Percentiles rank a stretch among this genome's conserved stretches.
Conservation (phyloP, 2,888 invertebrate genomes). For the Alloplasta piceator region DNA sequence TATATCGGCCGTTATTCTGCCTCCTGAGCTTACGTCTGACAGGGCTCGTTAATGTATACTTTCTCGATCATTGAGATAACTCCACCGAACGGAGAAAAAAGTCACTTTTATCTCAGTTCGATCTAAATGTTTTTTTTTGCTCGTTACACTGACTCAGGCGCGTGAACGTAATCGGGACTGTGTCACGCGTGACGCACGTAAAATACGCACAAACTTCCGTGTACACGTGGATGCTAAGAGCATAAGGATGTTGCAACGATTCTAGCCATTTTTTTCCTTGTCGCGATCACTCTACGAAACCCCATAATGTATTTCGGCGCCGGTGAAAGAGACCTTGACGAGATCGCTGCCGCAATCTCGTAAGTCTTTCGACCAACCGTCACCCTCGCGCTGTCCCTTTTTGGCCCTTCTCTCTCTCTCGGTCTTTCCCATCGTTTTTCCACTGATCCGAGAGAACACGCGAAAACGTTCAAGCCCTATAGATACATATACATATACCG, state of each 20-base stretch:
- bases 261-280: background rate
- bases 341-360: constrained; percentile 69
- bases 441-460: constrained; percentile 49
- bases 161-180: background rate
- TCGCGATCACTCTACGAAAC: background rate
- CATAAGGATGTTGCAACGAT: background rate
- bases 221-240: background rate
- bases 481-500: background rate
- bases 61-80: background rate
- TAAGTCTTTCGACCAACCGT: constrained; percentile 73
- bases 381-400: constrained; percentile 65
- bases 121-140: background rate
- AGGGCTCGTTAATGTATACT: too few relatives aligned
- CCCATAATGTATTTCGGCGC: constrained; percentile 48
- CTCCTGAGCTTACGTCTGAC: too few relatives aligned
- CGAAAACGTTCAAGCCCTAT: constrained; percentile 28
- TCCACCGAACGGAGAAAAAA: background rate
- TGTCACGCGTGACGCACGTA: constrained; percentile 14
- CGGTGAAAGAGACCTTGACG: constrained; percentile 34
- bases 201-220: constrained; percentile 39
- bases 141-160: background rate
- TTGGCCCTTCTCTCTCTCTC: background rate
- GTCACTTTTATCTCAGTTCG: background rate
- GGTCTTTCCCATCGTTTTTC: constrained; percentile 22
- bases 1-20: too few relatives aligned